Evolutionary conservation across 2,888 invertebrate genomes (phyloP).

Genomic region (Meiosimyza platycephala): DNA sequence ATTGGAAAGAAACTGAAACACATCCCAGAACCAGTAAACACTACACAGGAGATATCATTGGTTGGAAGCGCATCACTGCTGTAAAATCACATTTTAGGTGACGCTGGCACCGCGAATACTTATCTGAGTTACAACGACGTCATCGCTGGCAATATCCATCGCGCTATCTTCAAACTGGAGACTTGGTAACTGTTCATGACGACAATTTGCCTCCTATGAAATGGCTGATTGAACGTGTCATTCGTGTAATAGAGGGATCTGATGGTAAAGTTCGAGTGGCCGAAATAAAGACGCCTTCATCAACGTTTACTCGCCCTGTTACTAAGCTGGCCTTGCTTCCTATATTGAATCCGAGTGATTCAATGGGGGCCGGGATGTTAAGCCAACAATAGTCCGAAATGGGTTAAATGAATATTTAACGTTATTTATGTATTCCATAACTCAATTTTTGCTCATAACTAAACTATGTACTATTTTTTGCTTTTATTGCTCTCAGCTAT

Average conservation of each 20-base stretch:
- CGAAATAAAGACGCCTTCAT: conserved; percentile 26
- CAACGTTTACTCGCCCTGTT: conserved; percentile 23
- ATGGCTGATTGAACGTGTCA: conserved; percentile 31
- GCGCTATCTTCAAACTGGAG: conserved; percentile 14
- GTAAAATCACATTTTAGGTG: conserved; percentile 32
- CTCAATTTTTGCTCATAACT: no score
- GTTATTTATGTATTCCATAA: not conserved
- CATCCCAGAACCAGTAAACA: conserved; percentile 17
- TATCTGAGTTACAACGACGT: conserved; percentile 21
- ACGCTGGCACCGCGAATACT: conserved; percentile 33
- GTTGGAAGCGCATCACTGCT: conserved; percentile 25
- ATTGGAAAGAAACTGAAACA: conserved; percentile 8
- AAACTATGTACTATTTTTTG: no score
- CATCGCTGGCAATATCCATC: conserved; percentile 22
- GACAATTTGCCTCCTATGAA: conserved; percentile 31
- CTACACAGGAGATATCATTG: conserved; percentile 3
- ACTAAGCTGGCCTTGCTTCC: conserved; percentile 33
- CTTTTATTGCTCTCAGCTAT: no score
- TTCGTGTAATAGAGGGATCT: not conserved
- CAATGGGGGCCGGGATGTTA: conserved; percentile 27
- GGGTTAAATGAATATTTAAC: not conserved
- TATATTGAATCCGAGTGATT: conserved; percentile 28
- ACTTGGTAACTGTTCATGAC: conserved; percentile 31
- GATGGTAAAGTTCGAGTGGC: conserved; percentile 37
- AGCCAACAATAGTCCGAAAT: not conserved